Base-by-base conservation (phyloP, 2,888 invertebrate genomes). In the Cheilosia impressa region DNA sequence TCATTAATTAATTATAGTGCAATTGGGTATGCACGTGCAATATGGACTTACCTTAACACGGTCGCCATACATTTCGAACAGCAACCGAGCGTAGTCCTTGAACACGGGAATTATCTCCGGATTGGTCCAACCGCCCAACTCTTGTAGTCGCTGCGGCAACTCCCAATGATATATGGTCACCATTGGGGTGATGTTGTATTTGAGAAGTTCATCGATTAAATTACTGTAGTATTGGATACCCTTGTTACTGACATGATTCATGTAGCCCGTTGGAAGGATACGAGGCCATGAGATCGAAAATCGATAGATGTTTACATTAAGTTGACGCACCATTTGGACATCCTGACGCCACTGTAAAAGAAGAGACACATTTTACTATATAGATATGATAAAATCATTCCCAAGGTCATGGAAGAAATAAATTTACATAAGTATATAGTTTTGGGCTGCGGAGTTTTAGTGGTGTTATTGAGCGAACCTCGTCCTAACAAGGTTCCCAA, bases 241-340 rank as follows among this genome's bases (percentile, higher is more conserved):
- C 2, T 94, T 93, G 50, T 93, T 92, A 90, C 96, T 97, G 22
- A 96, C 92, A 22, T 94, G 90, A 88, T 95, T 94, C 13, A 94
- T 93, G 73, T 94, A 93, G 10, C 96, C 97, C 13, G 93, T 94
- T 0, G 97, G 96, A 87, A 97, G 92, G 58, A 97, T 93, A 63
- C 97, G 93, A 0, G 95, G 92, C 97, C 97, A 97, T 0, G 96
- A 94, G 88, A 96, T 93, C 0, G 96, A 96, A 90, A 96, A 96
- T 52, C 96, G 93, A 90, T 96, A 96, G 81, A 95, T 93, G 87
- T 95, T 92, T 0, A 95, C 95, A 13, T 95, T 94, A 3, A 95
- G 91, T 85, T 95, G 93, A 60, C 93, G 93, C 2, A 95, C 91
- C 93, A 95, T 93, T 90, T 94, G 93, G 0, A 94, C 94, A 89